Conservation (phyloP, 2,113 vertebrate genomes). For the Rostratula benghalensis region DNA sequence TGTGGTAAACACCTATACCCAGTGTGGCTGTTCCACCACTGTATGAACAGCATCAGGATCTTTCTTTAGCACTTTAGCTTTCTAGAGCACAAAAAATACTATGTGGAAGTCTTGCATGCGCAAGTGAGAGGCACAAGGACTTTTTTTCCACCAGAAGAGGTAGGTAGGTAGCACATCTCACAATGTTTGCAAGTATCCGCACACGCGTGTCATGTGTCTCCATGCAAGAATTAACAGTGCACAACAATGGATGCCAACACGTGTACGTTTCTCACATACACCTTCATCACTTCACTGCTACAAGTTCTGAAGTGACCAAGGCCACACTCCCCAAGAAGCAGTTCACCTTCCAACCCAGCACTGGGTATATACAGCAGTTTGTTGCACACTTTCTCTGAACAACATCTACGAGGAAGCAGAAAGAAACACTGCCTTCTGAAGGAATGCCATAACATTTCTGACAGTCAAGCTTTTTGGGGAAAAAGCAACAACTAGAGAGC, state of each 20-base stretch:
- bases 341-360: not conserved
- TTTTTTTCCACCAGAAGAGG: not conserved
- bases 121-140: not conserved
- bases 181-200: not conserved
- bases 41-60: not conserved
- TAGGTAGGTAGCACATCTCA: not conserved
- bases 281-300: not conserved
- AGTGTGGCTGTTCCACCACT: not conserved
- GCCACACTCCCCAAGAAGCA: not conserved
- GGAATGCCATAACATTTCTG: not conserved
- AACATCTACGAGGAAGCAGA: not conserved
- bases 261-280: not conserved
- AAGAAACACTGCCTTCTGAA: not conserved
- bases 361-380: not conserved
- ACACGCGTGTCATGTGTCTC: rapidly evolving
- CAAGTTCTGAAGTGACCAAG: not conserved
- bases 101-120: not conserved
- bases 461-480: not conserved
- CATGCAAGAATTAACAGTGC: not conserved
- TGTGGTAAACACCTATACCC: not conserved
- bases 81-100: not conserved
- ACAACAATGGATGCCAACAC: not conserved
- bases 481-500: not conserved
- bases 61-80: not conserved
- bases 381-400: not conserved